Percentiles rank a stretch among this genome's conserved stretches.
Conservation (phyloP, 2,797 vertebrate genomes). For the Rhinatrema bivittatum region DNA sequence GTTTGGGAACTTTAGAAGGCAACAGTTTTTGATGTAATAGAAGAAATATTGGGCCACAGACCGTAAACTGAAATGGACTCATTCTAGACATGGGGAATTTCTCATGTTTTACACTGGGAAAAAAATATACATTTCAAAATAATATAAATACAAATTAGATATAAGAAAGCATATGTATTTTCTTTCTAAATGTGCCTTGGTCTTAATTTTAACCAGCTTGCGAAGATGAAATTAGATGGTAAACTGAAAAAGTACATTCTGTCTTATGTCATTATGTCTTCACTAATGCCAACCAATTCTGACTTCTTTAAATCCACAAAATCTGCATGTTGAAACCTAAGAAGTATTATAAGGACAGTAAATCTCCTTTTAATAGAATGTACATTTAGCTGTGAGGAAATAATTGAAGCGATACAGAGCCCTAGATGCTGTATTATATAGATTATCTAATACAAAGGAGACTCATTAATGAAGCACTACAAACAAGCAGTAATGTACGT, state of each 20-base stretch:
- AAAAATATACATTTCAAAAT: too few species aligned
- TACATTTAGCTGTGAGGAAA: constrained; percentile 69
- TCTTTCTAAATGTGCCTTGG: too few species aligned
- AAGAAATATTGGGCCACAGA: too few species aligned
- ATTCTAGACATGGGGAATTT: too few species aligned
- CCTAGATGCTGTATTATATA: constrained; percentile 57
- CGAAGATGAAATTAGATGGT: constrained; percentile 24
- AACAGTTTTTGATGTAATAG: too few species aligned
- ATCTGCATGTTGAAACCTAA: constrained; percentile 42
- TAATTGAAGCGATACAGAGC: constrained; percentile 70
- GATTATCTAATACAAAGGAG: constrained; percentile 68
- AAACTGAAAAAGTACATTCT: constrained; percentile 36
- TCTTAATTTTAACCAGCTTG: constrained; percentile 23
- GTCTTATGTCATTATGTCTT: constrained; percentile 36
- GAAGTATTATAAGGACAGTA: constrained; percentile 50
- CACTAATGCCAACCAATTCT: constrained; percentile 33
- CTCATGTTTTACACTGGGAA: too few species aligned
- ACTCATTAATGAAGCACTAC: constrained; percentile 68
- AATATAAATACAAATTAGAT: too few species aligned
- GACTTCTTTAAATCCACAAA: constrained; percentile 52
- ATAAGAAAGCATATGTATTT: too few species aligned
- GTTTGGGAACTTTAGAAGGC: too few species aligned
- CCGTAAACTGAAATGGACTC: too few species aligned
- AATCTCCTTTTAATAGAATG: constrained; percentile 62
- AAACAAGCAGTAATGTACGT: constrained; percentile 74